These are phyloP conservation scores for Trachelus tabidus DNA, from an alignment of 2,888 invertebrate genomes.

Conservation along the genomic window DNA sequence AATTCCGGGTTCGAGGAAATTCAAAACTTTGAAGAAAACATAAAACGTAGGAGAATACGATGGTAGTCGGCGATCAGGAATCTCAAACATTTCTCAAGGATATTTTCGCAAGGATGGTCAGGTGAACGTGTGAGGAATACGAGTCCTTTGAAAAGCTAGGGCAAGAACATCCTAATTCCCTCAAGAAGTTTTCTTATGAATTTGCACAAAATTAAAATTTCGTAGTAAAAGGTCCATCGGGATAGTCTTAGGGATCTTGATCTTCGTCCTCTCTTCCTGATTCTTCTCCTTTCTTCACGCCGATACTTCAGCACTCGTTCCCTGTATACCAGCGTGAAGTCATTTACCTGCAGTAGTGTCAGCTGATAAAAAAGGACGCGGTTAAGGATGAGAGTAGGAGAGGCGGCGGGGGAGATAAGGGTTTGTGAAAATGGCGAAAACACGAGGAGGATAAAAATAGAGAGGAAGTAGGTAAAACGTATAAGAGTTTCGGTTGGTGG, in stretches of 20 bases:
- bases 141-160: neutral
- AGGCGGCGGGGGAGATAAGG: neutral
- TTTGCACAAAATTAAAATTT: neutral
- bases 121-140: neutral
- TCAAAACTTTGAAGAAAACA: neutral
- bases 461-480: neutral
- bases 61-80: no score
- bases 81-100: no score
- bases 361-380: neutral
- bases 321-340: neutral
- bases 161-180: neutral
- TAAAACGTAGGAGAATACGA: neutral
- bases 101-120: neutral
- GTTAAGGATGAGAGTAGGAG: neutral
- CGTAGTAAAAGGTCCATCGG: neutral
- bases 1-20: neutral
- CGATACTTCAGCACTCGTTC: neutral
- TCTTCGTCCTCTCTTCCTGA: neutral
- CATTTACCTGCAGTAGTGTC: neutral
- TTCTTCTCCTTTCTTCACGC: neutral
- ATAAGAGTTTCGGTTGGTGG: neutral
- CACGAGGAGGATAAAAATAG: neutral
- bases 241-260: neutral
- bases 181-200: neutral
- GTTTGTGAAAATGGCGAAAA: neutral